Conservation (phyloP, 2,797 vertebrate genomes). For the Phalloptychus januarius region DNA sequence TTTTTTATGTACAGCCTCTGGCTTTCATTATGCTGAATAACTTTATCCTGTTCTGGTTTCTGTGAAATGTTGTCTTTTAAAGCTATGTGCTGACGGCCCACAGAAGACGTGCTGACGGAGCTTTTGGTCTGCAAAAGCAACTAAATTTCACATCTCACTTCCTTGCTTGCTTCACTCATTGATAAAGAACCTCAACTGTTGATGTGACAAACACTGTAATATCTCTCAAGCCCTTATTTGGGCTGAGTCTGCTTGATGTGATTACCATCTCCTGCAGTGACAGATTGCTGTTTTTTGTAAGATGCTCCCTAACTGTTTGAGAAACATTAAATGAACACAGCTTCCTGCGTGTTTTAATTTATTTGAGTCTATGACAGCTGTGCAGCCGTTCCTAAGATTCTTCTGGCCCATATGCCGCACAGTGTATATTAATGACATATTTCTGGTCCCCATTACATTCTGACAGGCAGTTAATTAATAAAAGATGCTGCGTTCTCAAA, state of each 20-base stretch:
- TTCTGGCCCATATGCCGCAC: constrained; percentile 15
- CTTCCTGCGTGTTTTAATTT: constrained; percentile 8
- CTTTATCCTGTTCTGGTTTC: constrained; percentile 52
- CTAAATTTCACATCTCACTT: constrained; percentile 40
- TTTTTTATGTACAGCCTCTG: constrained; percentile 42
- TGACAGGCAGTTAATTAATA: constrained; percentile 59
- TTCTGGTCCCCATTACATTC: constrained; percentile 47
- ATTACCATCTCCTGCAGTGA: constrained; percentile 26
- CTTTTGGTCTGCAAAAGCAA: constrained; percentile 37
- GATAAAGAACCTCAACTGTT: constrained; percentile 23
- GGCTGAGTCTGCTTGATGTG: constrained; percentile 26
- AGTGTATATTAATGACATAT: constrained; percentile 39
- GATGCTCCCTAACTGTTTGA: background rate
- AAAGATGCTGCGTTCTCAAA: constrained; percentile 46
- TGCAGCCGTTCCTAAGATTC: constrained; percentile 34
- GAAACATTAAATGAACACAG: constrained; percentile 4
- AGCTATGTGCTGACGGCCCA: constrained; percentile 60
- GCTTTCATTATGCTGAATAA: constrained; percentile 50
- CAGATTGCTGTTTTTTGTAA: background rate
- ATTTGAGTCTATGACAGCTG: constrained; percentile 25
- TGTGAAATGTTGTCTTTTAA: constrained; percentile 47
- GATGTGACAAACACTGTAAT: constrained; percentile 26
- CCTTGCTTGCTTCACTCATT: constrained; percentile 34
- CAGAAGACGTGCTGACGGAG: constrained; percentile 53
- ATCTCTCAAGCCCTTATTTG: constrained; percentile 30